Evolutionary conservation across 2,888 invertebrate species (phyloP).

Genomic region (Abrostola triplasia): DNA sequence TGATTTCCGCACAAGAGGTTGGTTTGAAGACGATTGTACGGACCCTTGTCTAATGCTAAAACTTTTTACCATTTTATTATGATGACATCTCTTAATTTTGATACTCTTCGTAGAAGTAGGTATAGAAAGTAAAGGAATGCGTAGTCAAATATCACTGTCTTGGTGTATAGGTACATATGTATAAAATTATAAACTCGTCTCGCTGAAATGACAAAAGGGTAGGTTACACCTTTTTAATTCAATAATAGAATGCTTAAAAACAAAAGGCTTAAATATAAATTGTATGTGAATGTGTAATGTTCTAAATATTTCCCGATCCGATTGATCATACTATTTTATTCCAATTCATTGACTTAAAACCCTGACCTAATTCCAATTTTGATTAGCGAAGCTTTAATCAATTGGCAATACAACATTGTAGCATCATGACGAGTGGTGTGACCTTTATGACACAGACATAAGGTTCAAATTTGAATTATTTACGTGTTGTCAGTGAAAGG

Average conservation of each 20-base stretch:
- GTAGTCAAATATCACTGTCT: no score
- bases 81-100: no score
- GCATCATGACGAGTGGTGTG: not conserved
- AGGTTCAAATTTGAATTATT: not conserved
- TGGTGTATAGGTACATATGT: no score
- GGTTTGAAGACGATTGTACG: not conserved
- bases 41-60: not conserved
- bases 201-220: not conserved
- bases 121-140: no score
- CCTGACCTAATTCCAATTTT: conserved; percentile 24
- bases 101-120: no score
- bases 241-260: not conserved
- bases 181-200: no score
- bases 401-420: conserved; percentile 5
- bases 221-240: not conserved
- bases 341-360: conserved; percentile 12
- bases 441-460: not conserved
- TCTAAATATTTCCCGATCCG: conserved; percentile 6
- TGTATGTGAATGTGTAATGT: conserved; percentile 12
- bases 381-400: conserved; percentile 3
- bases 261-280: not conserved
- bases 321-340: conserved; percentile 14
- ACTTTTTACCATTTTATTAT: not conserved
- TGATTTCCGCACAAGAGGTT: not conserved
- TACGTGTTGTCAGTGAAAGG: not conserved